phyloP scores from a whole-genome alignment of 1,140 invertebrate species.

The Phymastichus coffea region DNA sequence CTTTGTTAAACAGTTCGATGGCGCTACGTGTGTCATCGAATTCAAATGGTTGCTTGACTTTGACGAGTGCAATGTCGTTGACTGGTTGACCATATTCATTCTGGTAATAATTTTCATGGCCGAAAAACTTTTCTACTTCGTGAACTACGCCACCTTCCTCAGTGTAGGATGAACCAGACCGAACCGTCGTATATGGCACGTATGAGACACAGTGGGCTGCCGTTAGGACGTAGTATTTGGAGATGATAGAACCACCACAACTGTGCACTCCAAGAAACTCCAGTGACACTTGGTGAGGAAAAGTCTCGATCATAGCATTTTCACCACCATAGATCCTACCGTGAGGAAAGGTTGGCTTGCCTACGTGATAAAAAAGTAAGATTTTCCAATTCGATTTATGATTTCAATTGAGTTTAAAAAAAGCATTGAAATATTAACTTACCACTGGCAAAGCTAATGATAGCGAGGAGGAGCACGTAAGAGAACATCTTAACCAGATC shows the following conservation, averaged over 20 bases:
- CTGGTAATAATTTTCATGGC: constrained; percentile 16
- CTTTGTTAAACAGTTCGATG: constrained; percentile 8
- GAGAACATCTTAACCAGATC: no score
- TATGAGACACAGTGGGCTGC: constrained; percentile 60
- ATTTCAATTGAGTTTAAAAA: no score
- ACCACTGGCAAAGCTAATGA: no score
- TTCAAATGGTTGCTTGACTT: constrained; percentile 17
- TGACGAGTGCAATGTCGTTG: constrained; percentile 31
- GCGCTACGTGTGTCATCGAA: constrained; percentile 25
- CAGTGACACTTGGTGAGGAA: constrained; percentile 63
- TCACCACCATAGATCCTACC: constrained; percentile 63
- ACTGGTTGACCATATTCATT: constrained; percentile 2
- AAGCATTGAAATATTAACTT: no score
- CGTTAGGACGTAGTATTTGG: constrained; percentile 58
- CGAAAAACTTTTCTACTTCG: constrained; percentile 8
- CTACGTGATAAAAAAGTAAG: no score
- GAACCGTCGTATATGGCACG: neutral
- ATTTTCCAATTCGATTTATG: no score
- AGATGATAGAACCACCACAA: constrained; percentile 64
- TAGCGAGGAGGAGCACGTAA: no score
- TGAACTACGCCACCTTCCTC: constrained; percentile 22
- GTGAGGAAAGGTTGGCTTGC: no score
- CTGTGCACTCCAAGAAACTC: constrained; percentile 56
- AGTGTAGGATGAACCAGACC: constrained; percentile 21
- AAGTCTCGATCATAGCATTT: constrained; percentile 57